Conservation (phyloP, 2,797 vertebrate genomes). For the Gephyroberyx darwinii region DNA sequence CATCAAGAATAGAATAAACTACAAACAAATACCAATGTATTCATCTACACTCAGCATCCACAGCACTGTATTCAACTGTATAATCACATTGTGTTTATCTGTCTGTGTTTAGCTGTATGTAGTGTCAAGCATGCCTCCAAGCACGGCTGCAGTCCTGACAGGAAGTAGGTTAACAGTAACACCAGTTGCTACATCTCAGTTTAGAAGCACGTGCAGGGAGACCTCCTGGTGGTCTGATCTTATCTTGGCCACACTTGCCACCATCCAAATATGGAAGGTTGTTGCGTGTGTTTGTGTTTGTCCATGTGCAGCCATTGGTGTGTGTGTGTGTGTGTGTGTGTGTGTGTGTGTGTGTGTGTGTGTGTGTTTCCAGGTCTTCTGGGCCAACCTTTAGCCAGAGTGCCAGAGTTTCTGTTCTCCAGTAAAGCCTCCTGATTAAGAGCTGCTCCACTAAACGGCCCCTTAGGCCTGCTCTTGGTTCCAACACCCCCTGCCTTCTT, state of each 20-base stretch:
- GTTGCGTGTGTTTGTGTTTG: neutral
- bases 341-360: neutral
- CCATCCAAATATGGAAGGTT: neutral
- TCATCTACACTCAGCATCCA: neutral
- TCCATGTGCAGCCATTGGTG: too few species aligned
- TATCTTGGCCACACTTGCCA: constrained; percentile 26
- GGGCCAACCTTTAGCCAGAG: neutral
- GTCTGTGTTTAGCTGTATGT: neutral
- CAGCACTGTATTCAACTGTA: too few species aligned
- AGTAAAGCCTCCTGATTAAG: constrained; percentile 5
- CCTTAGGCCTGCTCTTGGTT: constrained; percentile 11
- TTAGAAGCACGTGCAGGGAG: constrained; percentile 36
- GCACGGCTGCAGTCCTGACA: neutral
- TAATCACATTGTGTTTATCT: too few species aligned
- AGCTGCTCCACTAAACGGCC: constrained; percentile 39
- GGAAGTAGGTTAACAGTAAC: constrained; percentile 36
- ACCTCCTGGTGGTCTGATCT: constrained; percentile 6
- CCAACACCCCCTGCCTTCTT: neutral
- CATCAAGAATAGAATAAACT: neutral
- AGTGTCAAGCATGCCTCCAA: neutral
- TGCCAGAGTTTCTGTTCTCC: constrained; percentile 19
- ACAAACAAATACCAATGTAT: neutral
- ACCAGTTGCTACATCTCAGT: constrained; percentile 31
- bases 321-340: neutral
- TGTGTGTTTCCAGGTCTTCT: constrained; percentile 22